Conservation (phyloP, 2,797 vertebrate genomes). For the Sebastes itinus region DNA sequence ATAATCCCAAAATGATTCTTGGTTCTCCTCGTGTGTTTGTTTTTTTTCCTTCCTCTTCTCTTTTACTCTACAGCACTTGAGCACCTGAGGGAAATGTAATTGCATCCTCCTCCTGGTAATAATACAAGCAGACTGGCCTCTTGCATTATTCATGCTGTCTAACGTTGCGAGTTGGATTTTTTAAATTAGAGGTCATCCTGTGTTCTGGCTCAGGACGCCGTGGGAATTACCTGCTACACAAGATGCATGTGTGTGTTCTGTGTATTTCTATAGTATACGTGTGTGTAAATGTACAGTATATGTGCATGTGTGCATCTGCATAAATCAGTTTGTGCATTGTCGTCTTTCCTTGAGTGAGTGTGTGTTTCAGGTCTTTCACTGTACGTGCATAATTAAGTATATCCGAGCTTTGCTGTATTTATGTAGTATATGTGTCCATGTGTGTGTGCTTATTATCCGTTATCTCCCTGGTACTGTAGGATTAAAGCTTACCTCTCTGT, state of each 20-base stretch:
- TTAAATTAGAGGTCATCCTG: slow-evolving; percentile 78
- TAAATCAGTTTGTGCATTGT: background rate
- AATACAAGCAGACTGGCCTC: slow-evolving; percentile 66
- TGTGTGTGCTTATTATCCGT: background rate
- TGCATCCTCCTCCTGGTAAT: slow-evolving; percentile 69
- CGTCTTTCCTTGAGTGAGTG: background rate
- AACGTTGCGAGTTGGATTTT: slow-evolving; percentile 64
- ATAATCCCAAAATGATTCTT: slow-evolving; percentile 11
- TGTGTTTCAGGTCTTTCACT: background rate
- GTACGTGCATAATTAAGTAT: background rate
- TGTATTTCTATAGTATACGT: background rate
- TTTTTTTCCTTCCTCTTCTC: background rate
- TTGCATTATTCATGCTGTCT: slow-evolving; percentile 77
- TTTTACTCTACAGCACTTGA: slow-evolving; percentile 36
- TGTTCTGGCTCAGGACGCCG: slow-evolving; percentile 40
- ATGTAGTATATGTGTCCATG: background rate
- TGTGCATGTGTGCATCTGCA: background rate
- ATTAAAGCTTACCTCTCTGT: slow-evolving; percentile 2
- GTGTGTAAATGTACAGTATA: background rate
- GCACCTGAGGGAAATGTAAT: slow-evolving; percentile 73
- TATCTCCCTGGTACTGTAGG: slow-evolving; percentile 3
- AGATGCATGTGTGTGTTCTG: background rate
- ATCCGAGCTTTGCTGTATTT: background rate
- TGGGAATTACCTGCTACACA: slow-evolving; percentile 55
- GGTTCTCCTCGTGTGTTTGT: background rate